phyloP scores from a whole-genome alignment of 2,888 invertebrate species.

The Molorchus minor region DNA sequence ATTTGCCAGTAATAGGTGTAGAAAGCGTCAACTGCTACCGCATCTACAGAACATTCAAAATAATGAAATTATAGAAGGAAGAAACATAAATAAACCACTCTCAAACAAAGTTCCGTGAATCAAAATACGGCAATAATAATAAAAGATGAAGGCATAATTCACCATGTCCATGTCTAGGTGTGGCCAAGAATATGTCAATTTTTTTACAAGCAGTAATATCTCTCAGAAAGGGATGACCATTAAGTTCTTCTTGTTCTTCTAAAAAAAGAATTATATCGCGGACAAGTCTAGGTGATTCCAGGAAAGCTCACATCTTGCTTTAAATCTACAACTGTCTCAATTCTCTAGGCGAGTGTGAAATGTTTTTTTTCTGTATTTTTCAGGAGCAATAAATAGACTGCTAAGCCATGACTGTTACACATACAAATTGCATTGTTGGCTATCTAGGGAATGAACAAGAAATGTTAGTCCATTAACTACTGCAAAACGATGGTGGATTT shows the following conservation, averaged over 20 bases:
- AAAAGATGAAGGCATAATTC: no score
- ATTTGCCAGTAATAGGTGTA: no score
- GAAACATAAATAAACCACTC: no score
- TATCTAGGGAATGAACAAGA: constrained; percentile 52
- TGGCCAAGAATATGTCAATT: no score
- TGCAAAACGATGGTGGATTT: constrained; percentile 48
- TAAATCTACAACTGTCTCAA: constrained; percentile 56
- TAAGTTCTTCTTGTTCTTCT: constrained; percentile 15
- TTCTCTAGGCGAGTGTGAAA: constrained; percentile 59
- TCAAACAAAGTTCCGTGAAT: no score
- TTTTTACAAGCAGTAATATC: no score
- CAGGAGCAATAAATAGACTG: constrained; percentile 56
- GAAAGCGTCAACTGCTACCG: no score
- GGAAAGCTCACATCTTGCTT: constrained; percentile 52
- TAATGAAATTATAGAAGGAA: no score
- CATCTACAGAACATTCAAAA: no score
- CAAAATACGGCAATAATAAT: no score
- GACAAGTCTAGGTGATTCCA: constrained; percentile 46
- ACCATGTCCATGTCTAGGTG: no score
- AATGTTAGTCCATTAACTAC: constrained; percentile 48
- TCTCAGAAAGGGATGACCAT: no score
- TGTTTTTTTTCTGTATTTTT: constrained; percentile 57
- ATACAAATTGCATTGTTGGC: constrained; percentile 59
- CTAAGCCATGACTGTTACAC: constrained; percentile 54
- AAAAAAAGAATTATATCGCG: constrained; percentile 38